Evolutionary conservation across 1,140 invertebrate genomes (phyloP), one percentile per base, ranked within the genome.

Genomic region (Bombus breviceps): DNA sequence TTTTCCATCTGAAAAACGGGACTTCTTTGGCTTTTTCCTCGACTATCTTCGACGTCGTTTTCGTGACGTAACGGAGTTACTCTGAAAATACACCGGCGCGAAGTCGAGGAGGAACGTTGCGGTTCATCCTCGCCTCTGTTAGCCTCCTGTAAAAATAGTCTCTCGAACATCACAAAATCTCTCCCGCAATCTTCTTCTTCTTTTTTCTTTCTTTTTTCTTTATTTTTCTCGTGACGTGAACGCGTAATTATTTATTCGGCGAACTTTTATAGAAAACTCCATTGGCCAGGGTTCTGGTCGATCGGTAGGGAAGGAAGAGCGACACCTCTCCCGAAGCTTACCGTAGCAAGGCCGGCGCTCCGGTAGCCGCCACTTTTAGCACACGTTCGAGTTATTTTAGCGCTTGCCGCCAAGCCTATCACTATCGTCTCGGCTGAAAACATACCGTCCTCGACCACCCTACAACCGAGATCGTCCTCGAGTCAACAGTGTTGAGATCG

Each of bases 301-400:
- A 81, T 80, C 78, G 68, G 34, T 59, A 83, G 85, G 18, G 75
- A 85, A 62, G 69, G 74, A 47, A 76, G 75, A 59, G 15, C 59
- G 79, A 71, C 80, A 80, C 53, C 43, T 88, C 86, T 90, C 83
- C 88, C 80, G 66, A 90, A 89, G 59, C 75, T 83, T 81, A 86
- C 88, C 88, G 90, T 87, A 89, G 90, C 92, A 91, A 91, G 90
- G 91, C 90, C 91, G 89, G 91, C 91, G 90, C 92, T 92, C 90
- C 87, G 92, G 92, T 92, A 90, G 93, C 89, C 88, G 90, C 92
- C 91, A 88, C 93, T 92, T 94, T 94, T 94, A 94, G 94, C 93
- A 92, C 93, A 92, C 88, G 90, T 90, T 91, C 83, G 81, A 91
- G 93, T 94, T 94, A 94, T 94, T 94, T 95, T 95, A 88, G 93